These are phyloP conservation scores for Chionomys nivalis DNA, from an alignment of 2,113 vertebrate species.

Conservation along the genomic window DNA sequence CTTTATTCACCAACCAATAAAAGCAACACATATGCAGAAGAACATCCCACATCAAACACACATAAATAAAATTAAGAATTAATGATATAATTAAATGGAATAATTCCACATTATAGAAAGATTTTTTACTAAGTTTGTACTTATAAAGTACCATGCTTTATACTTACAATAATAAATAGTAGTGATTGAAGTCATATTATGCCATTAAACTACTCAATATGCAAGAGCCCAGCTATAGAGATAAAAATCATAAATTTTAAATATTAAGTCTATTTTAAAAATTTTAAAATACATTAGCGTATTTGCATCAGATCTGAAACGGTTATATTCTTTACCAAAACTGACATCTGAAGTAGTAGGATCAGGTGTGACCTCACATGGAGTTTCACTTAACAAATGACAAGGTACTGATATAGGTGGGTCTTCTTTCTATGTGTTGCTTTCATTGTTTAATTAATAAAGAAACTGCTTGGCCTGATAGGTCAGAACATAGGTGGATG, in stretches of 20 bases:
- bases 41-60: too few relatives aligned
- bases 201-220: neutral
- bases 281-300: neutral
- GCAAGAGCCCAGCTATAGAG: neutral
- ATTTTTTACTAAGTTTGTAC: neutral
- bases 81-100: neutral
- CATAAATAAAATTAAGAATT: neutral
- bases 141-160: neutral
- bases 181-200: neutral
- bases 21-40: too few relatives aligned
- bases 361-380: neutral
- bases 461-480: too few relatives aligned
- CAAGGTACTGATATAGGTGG: neutral
- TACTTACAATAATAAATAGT: neutral
- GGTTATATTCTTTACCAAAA: neutral
- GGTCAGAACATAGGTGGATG: too few relatives aligned
- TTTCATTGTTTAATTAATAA: too few relatives aligned
- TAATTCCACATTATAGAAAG: too few relatives aligned
- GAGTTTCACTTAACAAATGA: neutral
- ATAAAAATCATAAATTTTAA: neutral
- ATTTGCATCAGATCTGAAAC: neutral
- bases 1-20: too few relatives aligned
- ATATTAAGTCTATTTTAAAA: neutral
- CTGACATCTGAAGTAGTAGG: neutral
- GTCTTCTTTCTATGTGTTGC: too few relatives aligned